A percentile compares a stretch with the other conserved stretches of the same genome.
These are phyloP conservation scores for Sinosuthora webbiana DNA, from an alignment of 2,113 vertebrate genomes.

Conservation along the genomic window DNA sequence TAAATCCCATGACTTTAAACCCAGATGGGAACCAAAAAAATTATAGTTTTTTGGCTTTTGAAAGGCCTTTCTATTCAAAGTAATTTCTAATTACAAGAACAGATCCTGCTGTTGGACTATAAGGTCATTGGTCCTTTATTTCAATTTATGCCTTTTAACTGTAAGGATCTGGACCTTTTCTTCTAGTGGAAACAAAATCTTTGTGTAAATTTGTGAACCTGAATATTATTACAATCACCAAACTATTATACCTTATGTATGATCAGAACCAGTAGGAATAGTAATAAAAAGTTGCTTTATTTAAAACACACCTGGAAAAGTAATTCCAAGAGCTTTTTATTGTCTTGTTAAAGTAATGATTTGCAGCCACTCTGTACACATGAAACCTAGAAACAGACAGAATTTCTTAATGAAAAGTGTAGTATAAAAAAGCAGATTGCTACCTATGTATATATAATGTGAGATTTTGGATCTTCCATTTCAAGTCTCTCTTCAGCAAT, in stretches of 20 bases:
- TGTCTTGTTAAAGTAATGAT: neutral
- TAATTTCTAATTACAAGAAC: neutral
- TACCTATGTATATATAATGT: neutral
- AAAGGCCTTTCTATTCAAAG: neutral
- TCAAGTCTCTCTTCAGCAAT: neutral
- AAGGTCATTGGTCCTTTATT: neutral
- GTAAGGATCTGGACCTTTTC: neutral
- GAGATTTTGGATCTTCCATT: neutral
- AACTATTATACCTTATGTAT: neutral
- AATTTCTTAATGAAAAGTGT: neutral
- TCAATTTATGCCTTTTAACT: neutral
- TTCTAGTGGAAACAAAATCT: neutral
- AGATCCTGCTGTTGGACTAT: neutral
- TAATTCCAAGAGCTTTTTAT: neutral
- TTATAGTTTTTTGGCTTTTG: neutral
- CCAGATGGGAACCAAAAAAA: neutral
- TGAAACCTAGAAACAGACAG: neutral
- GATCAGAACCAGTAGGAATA: neutral
- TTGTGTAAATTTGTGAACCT: neutral
- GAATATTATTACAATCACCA: neutral
- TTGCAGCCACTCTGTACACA: neutral
- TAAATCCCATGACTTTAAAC: conserved; percentile 6
- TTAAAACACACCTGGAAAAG: neutral
- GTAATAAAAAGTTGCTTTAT: neutral
- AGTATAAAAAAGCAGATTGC: neutral